Conservation (phyloP, 2,113 vertebrate genomes). For the Phylloscopus trochilus region DNA sequence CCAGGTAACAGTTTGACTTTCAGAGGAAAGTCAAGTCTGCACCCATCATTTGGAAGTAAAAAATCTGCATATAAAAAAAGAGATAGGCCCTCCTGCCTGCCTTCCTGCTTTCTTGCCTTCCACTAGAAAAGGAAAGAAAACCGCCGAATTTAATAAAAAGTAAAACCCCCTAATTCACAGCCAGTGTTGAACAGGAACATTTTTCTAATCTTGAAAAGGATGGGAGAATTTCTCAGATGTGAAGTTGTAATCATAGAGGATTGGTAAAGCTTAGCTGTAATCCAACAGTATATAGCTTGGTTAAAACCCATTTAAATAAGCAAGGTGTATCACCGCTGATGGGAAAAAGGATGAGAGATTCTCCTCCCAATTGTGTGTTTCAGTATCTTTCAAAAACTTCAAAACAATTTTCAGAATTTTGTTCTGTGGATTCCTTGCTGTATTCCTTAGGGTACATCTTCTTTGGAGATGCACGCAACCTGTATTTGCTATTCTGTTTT, state of each 20-base stretch:
- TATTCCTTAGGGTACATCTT: conserved; percentile 9
- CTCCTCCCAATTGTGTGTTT: neutral
- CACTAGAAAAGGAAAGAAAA: neutral
- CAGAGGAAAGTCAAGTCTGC: neutral
- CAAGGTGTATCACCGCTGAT: neutral
- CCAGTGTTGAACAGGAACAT: neutral
- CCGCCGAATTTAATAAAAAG: neutral
- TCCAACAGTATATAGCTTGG: neutral
- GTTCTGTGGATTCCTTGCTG: neutral
- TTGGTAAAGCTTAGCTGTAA: neutral
- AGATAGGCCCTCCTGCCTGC: neutral
- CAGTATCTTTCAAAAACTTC: conserved; percentile 10
- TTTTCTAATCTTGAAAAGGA: neutral
- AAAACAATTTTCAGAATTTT: conserved; percentile 23
- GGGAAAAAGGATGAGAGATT: neutral
- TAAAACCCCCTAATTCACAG: neutral
- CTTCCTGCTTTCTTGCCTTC: neutral
- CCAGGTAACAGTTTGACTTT: neutral
- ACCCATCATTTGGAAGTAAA: neutral
- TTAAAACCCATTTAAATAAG: conserved; percentile 11
- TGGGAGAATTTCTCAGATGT: neutral
- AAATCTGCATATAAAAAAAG: neutral
- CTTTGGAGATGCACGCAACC: conserved; percentile 1
- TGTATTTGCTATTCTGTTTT: conserved; percentile 56
- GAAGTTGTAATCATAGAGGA: neutral